A percentile compares a stretch with the other conserved stretches of the same genome.
Conservation (phyloP, 2,113 vertebrate species). For the Lophura nycthemera region DNA sequence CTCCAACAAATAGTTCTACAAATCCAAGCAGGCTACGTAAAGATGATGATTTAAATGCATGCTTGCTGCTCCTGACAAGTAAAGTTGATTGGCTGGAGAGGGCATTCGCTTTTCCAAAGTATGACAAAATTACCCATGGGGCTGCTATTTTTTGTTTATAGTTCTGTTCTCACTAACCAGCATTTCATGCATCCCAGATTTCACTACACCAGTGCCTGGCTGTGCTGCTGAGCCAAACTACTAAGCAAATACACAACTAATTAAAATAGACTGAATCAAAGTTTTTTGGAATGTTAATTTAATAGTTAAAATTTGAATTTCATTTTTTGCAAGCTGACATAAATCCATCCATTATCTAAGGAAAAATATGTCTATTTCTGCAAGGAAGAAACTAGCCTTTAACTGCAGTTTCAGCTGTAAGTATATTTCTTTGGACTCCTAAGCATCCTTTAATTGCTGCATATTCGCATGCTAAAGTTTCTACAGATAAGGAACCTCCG, state of each 20-base stretch:
- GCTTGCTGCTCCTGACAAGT: not conserved
- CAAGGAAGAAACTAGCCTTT: not conserved
- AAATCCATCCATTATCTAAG: not conserved
- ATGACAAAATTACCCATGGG: not conserved
- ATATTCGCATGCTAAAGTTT: not conserved
- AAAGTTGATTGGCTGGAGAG: not conserved
- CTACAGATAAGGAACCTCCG: not conserved
- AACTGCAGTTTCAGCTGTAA: not conserved
- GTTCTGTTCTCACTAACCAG: not conserved
- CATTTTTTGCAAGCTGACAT: not conserved
- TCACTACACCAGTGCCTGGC: not conserved
- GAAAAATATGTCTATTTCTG: not conserved
- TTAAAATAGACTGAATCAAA: not conserved
- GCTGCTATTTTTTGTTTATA: not conserved
- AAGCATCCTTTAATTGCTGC: not conserved
- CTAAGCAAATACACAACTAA: not conserved
- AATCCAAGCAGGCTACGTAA: not conserved
- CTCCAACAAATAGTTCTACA: not conserved
- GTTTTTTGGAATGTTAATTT: not conserved
- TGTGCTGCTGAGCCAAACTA: not conserved
- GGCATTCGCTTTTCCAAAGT: fast-evolving
- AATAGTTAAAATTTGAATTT: not conserved
- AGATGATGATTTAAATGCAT: not conserved
- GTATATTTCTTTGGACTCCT: not conserved
- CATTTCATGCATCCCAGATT: not conserved